Base-by-base conservation (phyloP, 2,888 invertebrate species). In the Notodonta ziczac region DNA sequence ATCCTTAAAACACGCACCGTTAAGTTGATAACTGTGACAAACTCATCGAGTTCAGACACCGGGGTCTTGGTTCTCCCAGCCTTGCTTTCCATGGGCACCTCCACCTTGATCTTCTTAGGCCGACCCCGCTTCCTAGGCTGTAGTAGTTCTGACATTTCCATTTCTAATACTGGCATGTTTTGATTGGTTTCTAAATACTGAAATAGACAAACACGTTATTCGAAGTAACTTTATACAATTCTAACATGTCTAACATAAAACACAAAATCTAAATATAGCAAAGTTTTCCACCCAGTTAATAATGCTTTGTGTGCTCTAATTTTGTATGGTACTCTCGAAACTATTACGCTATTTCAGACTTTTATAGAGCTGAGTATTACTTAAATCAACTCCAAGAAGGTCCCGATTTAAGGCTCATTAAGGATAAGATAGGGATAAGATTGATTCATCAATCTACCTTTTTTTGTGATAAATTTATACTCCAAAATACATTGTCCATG, bases 41-140 rank as follows among this genome's bases (percentile, higher is more conserved):
- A 85, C 16, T 86, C 82, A 40, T 84, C 86, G 55, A 90, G 52
- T 14, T 86, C 81, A 0, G 84, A 78, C 0, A 83, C 83, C 0
- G 84, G 84, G 57, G 85, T 85, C 40, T 68, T 74, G 0, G 82
- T 85, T 5, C 83, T 72, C 0, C 84, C 74, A 0, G 61, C 56
- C 55, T 70, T 71, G 14, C 62, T 56, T 48, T 60, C 69, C 39
- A 70, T 74, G 12, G 62, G 60, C 10, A 58, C 63, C 73, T 0
- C 59, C 59, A 13, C 12, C 32, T 52, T 52, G 50, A 54, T 55
- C 55, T 84, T 83, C 42, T 75, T 77, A 3, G 85, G 83, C 2
- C 85, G 76, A 0, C 84, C 83, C 4, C 82, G 75, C 46, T 83
- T 87, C 3, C 70, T 70, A 63, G 63, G 50, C 24, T 46, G 59